Conservation (phyloP, 2,113 vertebrate species). For the Suricata suricatta region DNA sequence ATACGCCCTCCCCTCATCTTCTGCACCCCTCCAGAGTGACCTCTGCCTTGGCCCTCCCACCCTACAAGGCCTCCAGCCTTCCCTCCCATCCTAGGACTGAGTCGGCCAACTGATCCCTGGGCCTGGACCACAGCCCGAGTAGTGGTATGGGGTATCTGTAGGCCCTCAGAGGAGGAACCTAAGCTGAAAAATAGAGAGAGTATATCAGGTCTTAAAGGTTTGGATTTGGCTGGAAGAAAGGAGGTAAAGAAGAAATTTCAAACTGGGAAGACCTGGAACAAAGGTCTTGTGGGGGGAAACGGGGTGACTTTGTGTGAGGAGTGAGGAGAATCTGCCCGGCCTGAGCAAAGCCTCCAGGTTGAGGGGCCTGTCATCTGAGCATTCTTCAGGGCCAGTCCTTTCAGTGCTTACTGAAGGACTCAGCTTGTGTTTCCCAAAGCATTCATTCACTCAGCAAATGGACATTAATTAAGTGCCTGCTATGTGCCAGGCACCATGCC, state of each 20-base stretch:
- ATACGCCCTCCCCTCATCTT: not conserved
- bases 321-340: not conserved
- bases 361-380: not conserved
- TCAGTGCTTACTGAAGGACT: not conserved
- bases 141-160: not conserved
- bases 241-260: not conserved
- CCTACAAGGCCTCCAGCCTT: not conserved
- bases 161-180: not conserved
- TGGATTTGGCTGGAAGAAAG: slow-evolving; percentile 20
- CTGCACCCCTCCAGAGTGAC: not conserved
- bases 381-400: not conserved
- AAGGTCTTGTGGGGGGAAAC: not conserved
- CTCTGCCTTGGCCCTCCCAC: not conserved
- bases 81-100: not conserved
- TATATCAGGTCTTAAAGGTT: not conserved
- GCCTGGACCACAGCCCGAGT: not conserved
- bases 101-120: not conserved
- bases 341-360: not conserved
- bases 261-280: not conserved
- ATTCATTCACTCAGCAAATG: not conserved
- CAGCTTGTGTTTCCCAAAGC: not conserved
- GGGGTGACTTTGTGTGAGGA: not conserved
- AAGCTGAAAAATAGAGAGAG: not conserved
- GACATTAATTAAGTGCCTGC: not conserved
- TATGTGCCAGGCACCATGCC: not conserved